These are phyloP conservation scores for Anastrepha obliqua DNA, from an alignment of 1,140 invertebrate species.

Conservation along the genomic window DNA sequence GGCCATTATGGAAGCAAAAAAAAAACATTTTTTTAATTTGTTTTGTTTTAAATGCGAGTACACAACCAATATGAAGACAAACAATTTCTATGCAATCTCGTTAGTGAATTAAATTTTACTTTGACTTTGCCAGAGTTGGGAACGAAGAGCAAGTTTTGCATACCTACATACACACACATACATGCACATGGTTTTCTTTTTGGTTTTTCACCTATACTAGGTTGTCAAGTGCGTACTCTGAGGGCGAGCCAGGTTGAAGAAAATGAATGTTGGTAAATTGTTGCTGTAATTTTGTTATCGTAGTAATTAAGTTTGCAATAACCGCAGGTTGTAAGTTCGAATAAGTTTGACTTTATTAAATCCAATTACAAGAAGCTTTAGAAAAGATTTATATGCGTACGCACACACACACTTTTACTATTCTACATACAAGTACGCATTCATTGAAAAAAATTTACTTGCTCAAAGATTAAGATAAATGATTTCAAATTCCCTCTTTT, in stretches of 20 bases:
- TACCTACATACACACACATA: too few species aligned
- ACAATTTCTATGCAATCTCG: background rate
- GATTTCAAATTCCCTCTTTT: too few species aligned
- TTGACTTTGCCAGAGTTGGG: background rate
- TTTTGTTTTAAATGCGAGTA: background rate
- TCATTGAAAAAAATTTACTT: too few species aligned
- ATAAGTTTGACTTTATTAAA: conserved; percentile 16
- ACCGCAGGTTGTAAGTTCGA: background rate
- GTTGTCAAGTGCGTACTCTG: background rate
- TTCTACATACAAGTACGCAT: too few species aligned
- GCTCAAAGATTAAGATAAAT: too few species aligned
- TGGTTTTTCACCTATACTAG: background rate
- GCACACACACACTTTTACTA: background rate
- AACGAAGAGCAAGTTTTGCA: background rate
- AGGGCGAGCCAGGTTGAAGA: background rate
- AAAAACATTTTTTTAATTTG: background rate
- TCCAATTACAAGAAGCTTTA: background rate
- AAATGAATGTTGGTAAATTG: background rate
- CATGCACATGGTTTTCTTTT: background rate
- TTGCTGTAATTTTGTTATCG: conserved; percentile 3
- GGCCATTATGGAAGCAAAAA: background rate
- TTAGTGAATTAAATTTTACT: conserved; percentile 19
- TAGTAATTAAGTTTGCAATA: conserved; percentile 47
- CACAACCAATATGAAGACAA: background rate
- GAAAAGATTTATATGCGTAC: background rate